These are phyloP conservation scores for Diabrotica undecimpunctata DNA, from an alignment of 1,140 invertebrate species.

Conservation along the genomic window DNA sequence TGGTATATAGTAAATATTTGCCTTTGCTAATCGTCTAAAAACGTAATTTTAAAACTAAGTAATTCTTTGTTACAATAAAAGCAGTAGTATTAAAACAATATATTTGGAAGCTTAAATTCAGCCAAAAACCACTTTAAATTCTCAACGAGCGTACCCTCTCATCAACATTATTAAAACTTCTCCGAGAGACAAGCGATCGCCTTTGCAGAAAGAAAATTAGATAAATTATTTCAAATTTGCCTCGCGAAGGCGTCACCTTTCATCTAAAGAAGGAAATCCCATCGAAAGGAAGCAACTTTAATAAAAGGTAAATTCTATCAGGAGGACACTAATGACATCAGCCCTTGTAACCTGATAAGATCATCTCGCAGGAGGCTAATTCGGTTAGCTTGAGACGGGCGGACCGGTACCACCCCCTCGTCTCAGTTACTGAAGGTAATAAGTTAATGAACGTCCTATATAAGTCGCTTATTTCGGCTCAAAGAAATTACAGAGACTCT, in stretches of 20 bases:
- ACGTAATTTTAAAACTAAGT: too few relatives aligned
- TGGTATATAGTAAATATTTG: too few relatives aligned
- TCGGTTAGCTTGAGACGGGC: constrained; percentile 1
- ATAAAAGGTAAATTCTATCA: neutral
- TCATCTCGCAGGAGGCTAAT: constrained; percentile 6
- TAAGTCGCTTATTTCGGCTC: too few relatives aligned
- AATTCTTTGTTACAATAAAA: too few relatives aligned
- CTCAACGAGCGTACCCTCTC: too few relatives aligned
- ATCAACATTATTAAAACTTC: neutral
- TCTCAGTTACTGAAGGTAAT: neutral
- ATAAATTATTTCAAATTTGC: neutral
- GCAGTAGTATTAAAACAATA: too few relatives aligned
- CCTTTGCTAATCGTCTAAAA: too few relatives aligned
- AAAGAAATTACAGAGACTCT: too few relatives aligned
- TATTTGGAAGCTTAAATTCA: too few relatives aligned
- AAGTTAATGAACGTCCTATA: neutral
- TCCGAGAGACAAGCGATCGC: neutral
- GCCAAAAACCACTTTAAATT: too few relatives aligned
- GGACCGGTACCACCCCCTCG: neutral
- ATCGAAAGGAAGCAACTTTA: neutral
- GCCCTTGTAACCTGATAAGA: constrained; percentile 8
- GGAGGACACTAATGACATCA: constrained; percentile 5
- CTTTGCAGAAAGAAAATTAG: neutral
- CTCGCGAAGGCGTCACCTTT: neutral
- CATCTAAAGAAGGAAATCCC: neutral